Base-by-base conservation (phyloP, 2,113 vertebrate species). In the Brachyhypopomus gauderio region DNA sequence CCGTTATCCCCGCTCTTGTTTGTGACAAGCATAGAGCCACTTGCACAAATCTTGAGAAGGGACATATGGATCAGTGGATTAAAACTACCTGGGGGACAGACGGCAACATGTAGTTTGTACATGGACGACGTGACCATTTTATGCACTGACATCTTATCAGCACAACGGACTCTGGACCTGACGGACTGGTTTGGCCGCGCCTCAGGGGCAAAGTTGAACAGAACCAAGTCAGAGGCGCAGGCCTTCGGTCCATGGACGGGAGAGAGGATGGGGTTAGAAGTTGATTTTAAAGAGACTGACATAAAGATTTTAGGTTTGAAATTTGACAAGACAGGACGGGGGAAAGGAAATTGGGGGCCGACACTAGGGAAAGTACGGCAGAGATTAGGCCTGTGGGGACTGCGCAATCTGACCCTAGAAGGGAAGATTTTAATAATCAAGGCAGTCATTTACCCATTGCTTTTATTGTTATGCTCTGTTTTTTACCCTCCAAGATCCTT, bases 21-120 rank as follows among this genome's bases (percentile, higher is more conserved):
- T n/a, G n/a, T n/a, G n/a, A n/a, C 63, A 2, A 45, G 74, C 12
- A 80, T 80, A 0, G 76, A 83, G 27, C 77, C 78, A 2, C 36
- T 83, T 25, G 80, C 72, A 34, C 72, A 83, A 48, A 77, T 82
- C 3, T 76, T 85, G 80, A 73, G 77, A 85, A 86, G 22, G 85
- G 74, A 81, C 3, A 30, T 77, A 74, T 77, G 69, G 74, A 70
- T 86, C 19, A 38, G 7, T 4, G 38, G 38, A 38, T 7, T 38
- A 7, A 7, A 38, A 3, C 7, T 79, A 16, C 36, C 17, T 2
- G 72, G 72, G 3, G 58, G 79, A 73, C 9, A 78, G 25, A 63
- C 12, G 0, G 82, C 45, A 0, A n/a, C n/a, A n/a, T 78, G 75
- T 22, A 11, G 36, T 25, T 30, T 82, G 17, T 85, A 85, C 6